Percentiles rank a stretch among this genome's conserved stretches.
Conservation (phyloP, 2,113 vertebrate species). For the Paramisgurnus dabryanus region DNA sequence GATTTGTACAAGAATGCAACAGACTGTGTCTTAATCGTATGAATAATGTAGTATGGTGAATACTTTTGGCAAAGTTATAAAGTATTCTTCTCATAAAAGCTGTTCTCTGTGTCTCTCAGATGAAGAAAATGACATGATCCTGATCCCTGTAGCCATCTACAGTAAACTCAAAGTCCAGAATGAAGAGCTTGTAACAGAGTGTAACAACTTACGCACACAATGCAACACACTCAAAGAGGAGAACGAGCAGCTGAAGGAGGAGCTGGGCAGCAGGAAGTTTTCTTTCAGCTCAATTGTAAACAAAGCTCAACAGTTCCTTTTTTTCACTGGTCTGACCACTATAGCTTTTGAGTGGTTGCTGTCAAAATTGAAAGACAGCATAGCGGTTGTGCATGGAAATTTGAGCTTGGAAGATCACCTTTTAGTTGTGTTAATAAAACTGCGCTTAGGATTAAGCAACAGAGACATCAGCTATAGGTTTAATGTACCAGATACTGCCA, state of each 20-base stretch:
- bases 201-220: no score
- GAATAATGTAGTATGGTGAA: no score
- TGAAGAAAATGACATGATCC: not conserved
- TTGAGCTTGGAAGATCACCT: not conserved
- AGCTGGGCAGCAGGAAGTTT: no score
- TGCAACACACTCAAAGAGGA: not conserved
- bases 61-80: no score
- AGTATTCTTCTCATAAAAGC: no score
- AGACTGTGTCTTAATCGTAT: no score
- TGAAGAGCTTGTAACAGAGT: no score
- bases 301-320: no score
- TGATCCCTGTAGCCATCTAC: not conserved
- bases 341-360: not conserved
- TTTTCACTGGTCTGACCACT: no score
- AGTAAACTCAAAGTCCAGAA: not conserved
- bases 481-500: not conserved
- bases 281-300: no score
- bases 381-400: not conserved
- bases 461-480: not conserved
- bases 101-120: not conserved
- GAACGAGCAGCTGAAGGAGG: not conserved
- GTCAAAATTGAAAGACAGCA: not conserved
- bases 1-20: no score
- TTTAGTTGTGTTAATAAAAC: not conserved
- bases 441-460: not conserved